These are phyloP conservation scores for Heliocidaris tuberculata DNA, from an alignment of 35 echinoderm and acorn worm genomes.

Conservation along the genomic window DNA sequence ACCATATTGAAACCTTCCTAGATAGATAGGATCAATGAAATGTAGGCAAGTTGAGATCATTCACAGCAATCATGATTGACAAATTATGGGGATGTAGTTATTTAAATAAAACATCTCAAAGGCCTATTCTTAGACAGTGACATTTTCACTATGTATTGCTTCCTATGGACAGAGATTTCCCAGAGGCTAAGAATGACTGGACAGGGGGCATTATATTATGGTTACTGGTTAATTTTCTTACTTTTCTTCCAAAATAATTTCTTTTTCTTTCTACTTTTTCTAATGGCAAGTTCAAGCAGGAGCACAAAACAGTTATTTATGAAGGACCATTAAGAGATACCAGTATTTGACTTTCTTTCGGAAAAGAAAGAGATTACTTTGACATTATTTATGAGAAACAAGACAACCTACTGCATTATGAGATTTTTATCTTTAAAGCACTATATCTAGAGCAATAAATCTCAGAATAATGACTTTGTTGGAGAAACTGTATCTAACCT, in stretches of 20 bases:
- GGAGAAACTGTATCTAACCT: background rate
- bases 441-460: background rate
- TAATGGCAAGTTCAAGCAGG: background rate
- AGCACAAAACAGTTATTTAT: background rate
- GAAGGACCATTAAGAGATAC: background rate
- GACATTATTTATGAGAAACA: slow-evolving; percentile 18
- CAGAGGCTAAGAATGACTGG: background rate
- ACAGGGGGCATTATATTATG: background rate
- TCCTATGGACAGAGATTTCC: background rate
- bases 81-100: background rate
- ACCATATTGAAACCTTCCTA: background rate
- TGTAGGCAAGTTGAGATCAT: background rate
- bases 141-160: background rate
- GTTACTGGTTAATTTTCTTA: background rate
- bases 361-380: background rate
- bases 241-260: background rate
- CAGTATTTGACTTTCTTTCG: background rate
- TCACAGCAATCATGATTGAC: background rate
- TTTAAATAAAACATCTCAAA: background rate
- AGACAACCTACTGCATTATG: background rate
- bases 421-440: background rate
- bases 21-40: background rate
- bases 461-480: background rate
- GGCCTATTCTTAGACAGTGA: background rate
- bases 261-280: background rate